Evolutionary conservation across 2,888 invertebrate species (phyloP), one percentile per base, ranked within the genome.

Genomic region (Cyrtodaria siliqua): DNA sequence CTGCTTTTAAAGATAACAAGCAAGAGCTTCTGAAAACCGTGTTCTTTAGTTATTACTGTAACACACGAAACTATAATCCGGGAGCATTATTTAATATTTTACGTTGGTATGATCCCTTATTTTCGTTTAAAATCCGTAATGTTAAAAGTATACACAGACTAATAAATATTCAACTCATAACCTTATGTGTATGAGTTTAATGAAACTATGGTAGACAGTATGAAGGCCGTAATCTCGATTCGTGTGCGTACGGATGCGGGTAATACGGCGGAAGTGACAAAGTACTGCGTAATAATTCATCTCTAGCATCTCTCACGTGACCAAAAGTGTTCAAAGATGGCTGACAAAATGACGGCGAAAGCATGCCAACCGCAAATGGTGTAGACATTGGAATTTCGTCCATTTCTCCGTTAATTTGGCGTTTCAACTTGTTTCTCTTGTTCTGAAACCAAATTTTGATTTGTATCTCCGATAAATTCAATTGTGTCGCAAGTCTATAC

Each of bases 391-490:
- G 75, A 47, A 81, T 81, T 52, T 80, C 78, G 59, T 83, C 83
- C 76, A 83, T 75, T 44, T 83, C 83, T 38, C 79, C 74, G 29
- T 77, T 77, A 29, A 83, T 78, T 59, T 83, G 83, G 29, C 83
- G 75, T 55, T 83, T 83, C 83, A 80, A 83, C 62, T 83, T 83
- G 61, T 83, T 83, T 44, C 83, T 72, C 18, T 80, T 72, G 52
- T 83, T 83, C 64, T 83, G 83, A 47, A 83, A 83, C 83, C 83
- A 83, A 47, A 83, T 83, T 57, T 83, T 83, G 27, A 83, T 73
- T 50, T 81, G 81, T 1, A 78, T 78, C 57, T 81, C 81, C 0
- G 81, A 81, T 2, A 81, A 16, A n/a, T 75, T 63, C 20, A 81
- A 63, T 23, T 61, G 49, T 2, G 67, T 53, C 12, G 81, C 81